phyloP scores from a whole-genome alignment of 2,113 vertebrate species.

The Plotosus lineatus region DNA sequence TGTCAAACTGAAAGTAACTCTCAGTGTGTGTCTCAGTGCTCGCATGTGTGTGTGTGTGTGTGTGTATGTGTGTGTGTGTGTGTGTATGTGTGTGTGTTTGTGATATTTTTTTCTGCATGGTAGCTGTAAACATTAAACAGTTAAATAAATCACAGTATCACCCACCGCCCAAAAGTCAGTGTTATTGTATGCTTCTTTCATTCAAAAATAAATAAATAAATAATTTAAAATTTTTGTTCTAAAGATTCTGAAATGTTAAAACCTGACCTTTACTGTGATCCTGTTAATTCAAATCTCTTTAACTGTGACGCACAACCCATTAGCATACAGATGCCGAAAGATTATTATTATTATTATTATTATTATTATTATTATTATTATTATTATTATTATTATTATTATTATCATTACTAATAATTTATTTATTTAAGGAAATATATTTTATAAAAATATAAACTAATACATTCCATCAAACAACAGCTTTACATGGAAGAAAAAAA shows the following conservation, averaged over 20 bases:
- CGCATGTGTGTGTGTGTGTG: background rate
- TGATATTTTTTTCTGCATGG: background rate
- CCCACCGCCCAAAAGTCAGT: background rate
- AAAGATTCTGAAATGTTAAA: background rate
- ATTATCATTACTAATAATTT: background rate
- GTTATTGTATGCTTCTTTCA: too few relatives aligned
- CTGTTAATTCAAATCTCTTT: background rate
- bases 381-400: background rate
- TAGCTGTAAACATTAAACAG: background rate
- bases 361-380: background rate
- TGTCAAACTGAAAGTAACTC: background rate
- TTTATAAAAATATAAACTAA: background rate
- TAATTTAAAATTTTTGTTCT: too few relatives aligned
- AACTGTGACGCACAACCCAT: background rate
- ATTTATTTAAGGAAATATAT: background rate
- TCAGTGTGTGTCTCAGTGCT: background rate
- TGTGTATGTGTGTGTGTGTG: background rate
- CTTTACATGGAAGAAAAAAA: too few relatives aligned
- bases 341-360: background rate
- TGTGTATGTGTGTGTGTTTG: background rate
- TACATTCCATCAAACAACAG: too few relatives aligned
- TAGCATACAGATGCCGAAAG: background rate
- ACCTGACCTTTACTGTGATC: background rate
- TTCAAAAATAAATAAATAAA: too few relatives aligned
- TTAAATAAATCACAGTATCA: background rate